phyloP scores from a whole-genome alignment of 2,797 vertebrate species.

The Carduelis carduelis region DNA sequence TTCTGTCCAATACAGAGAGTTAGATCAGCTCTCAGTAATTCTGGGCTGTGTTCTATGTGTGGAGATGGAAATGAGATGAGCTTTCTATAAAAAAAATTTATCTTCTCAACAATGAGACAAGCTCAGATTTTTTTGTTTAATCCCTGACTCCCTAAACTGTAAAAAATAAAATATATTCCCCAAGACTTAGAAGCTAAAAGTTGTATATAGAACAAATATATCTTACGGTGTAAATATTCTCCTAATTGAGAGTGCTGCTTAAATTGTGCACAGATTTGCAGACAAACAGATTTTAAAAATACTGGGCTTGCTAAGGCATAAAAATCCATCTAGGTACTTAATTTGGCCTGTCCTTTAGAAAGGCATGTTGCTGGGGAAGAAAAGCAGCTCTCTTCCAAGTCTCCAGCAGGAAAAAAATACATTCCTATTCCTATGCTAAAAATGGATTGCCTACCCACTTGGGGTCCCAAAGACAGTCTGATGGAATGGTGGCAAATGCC shows the following conservation, averaged over 20 bases:
- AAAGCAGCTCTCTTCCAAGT: not conserved
- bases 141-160: not conserved
- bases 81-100: not conserved
- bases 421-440: not conserved
- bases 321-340: not conserved
- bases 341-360: not conserved
- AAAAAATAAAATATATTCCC: not conserved
- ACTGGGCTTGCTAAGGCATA: not conserved
- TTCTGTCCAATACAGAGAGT: not conserved
- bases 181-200: not conserved
- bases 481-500: not conserved
- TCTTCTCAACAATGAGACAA: not conserved
- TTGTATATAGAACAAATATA: not conserved
- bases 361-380: not conserved
- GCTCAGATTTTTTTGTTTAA: not conserved
- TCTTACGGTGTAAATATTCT: not conserved
- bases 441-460: not conserved
- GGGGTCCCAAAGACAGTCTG: not conserved
- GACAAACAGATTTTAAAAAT: not conserved
- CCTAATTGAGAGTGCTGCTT: not conserved
- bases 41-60: not conserved
- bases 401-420: not conserved
- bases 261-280: not conserved
- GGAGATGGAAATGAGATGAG: not conserved
- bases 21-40: not conserved